phyloP scores from a whole-genome alignment of 2,797 vertebrate genomes.

The Leucoraja ocellata region DNA sequence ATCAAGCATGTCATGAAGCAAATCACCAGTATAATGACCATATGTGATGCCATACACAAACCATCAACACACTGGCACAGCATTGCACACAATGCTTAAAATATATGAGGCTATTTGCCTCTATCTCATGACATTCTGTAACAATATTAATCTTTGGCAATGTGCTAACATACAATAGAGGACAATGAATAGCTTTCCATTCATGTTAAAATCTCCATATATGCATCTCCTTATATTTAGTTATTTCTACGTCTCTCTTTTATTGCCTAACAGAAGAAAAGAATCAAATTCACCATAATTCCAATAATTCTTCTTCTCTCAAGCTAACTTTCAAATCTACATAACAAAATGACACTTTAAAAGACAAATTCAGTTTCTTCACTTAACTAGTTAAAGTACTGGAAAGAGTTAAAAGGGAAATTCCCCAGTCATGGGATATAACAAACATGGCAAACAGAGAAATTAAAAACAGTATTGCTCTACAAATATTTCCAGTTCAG shows the following conservation, averaged over 20 bases:
- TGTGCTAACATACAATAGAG: neutral
- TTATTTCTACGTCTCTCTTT: neutral
- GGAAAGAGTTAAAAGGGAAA: neutral
- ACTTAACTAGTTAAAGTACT: neutral
- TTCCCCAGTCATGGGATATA: neutral
- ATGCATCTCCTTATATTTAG: neutral
- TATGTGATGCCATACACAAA: conserved; percentile 40
- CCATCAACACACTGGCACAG: conserved; percentile 38
- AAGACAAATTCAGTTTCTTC: neutral
- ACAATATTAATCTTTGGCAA: neutral
- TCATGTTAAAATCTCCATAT: neutral
- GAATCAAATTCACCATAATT: neutral
- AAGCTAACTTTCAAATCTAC: neutral
- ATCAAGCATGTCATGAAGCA: conserved; percentile 12
- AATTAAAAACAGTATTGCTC: neutral
- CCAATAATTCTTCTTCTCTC: neutral
- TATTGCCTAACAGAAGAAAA: neutral
- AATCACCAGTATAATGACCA: conserved; percentile 34
- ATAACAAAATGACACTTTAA: neutral
- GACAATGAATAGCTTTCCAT: neutral
- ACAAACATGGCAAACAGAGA: neutral
- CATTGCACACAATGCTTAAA: neutral
- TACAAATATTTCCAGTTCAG: neutral
- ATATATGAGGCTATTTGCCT: neutral
- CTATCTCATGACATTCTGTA: too few relatives aligned